phyloP scores from a whole-genome alignment of 2,888 invertebrate species.

The Lymantria dispar region DNA sequence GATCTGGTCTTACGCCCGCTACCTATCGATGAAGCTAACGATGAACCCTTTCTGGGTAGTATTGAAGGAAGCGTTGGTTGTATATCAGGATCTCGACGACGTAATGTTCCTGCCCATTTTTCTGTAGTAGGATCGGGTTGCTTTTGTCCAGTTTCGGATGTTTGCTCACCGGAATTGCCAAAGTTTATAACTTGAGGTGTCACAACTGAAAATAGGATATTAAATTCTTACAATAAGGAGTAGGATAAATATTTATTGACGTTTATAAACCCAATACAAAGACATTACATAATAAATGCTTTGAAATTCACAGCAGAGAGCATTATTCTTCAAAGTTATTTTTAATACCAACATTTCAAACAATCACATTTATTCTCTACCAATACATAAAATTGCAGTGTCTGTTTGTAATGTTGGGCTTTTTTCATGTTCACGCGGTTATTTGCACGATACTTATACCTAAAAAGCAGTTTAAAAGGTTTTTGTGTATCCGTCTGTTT shows the following conservation, averaged over 20 bases:
- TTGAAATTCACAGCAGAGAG: too few relatives aligned
- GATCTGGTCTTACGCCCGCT: slow-evolving; percentile 70
- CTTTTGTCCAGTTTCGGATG: slow-evolving; percentile 56
- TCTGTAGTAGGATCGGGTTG: slow-evolving; percentile 78
- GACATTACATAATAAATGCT: too few relatives aligned
- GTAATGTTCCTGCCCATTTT: slow-evolving; percentile 86
- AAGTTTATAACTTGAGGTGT: slow-evolving; percentile 58
- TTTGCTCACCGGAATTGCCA: slow-evolving; percentile 31
- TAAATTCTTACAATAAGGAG: not conserved
- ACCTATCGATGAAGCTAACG: slow-evolving; percentile 58
- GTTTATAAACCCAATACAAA: too few relatives aligned
- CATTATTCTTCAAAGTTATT: too few relatives aligned
- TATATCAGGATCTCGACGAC: slow-evolving; percentile 85
- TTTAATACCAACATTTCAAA: too few relatives aligned
- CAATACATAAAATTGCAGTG: too few relatives aligned
- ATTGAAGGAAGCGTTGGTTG: slow-evolving; percentile 86
- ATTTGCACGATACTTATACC: too few relatives aligned
- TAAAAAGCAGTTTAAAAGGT: too few relatives aligned
- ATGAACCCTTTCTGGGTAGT: slow-evolving; percentile 71
- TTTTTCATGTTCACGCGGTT: too few relatives aligned
- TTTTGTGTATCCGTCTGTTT: too few relatives aligned
- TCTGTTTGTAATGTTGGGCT: too few relatives aligned
- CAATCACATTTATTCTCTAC: too few relatives aligned
- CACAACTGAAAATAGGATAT: slow-evolving; percentile 55
- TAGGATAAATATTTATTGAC: not conserved